Evolutionary conservation across 2,113 vertebrate species (phyloP).

Genomic region (Drymodes brunneopygia): DNA sequence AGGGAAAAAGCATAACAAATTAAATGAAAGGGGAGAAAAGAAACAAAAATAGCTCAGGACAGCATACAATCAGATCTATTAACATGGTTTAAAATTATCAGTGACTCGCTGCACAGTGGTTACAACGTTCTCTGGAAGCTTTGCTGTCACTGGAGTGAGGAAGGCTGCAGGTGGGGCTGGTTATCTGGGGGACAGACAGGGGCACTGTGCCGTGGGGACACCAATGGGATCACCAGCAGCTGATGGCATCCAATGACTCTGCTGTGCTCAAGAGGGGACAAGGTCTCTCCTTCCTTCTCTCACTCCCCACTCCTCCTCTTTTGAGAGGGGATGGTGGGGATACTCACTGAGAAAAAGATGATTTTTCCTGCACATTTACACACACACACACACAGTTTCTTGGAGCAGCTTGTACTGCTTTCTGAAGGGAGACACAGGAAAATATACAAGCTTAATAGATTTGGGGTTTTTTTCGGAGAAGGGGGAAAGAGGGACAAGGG

Average conservation of each 20-base stretch:
- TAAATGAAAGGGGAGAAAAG: neutral
- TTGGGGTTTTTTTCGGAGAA: accelerated
- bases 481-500: neutral
- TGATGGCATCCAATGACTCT: neutral
- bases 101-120: neutral
- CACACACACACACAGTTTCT: neutral
- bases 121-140: neutral
- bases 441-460: neutral
- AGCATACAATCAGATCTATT: neutral
- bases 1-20: neutral
- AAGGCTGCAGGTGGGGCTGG: neutral
- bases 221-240: neutral
- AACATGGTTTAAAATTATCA: neutral
- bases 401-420: accelerated
- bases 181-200: neutral
- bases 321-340: accelerated
- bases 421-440: neutral
- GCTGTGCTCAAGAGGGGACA: neutral
- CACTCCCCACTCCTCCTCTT: accelerated
- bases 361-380: neutral
- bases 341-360: neutral
- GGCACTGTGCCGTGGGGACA: neutral
- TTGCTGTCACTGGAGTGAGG: neutral
- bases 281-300: neutral
- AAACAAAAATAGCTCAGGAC: neutral